Base-by-base conservation (phyloP, 1,140 invertebrate species). In the Drosophila nebulosa region DNA sequence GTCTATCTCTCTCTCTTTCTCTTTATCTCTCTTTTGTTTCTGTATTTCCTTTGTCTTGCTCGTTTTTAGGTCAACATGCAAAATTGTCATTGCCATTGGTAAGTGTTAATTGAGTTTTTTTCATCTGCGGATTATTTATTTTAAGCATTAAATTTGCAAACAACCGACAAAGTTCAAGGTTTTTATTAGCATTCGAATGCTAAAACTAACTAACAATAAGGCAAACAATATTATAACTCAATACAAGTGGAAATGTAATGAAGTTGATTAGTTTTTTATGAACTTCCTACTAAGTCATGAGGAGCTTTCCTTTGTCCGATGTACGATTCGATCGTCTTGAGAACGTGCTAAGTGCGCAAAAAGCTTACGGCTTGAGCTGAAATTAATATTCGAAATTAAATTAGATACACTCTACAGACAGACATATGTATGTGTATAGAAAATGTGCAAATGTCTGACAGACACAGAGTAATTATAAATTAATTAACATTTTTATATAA, bases 21-120 rank as follows among this genome's bases (percentile, higher is more conserved):
- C 7, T 3, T 7, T 46, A 4, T 42, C 16, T 58, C 53, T 64
- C 69, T 73, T 30, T 12, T 64, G 61, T 76, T 65, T 73, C 24
- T 51, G 21, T 24, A 57, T 76, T 65, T 73, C 24, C 42, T 16
- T 24, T 21, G 42, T 30, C 59, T 71, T 10, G 6, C 59, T 57
- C 63, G 30, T 35, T 66, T 61, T 53, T 30, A 58, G 42, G 22
- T 52, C 62, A 46, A 56, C 69, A 72, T 64, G 70, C 56, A 59
- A 69, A 64, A 69, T 76, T 74, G 70, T 74, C 74, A 73, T 76
- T 76, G 74, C 32, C 65, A 74, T 52, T 36, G 60, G 21, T 16
- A 18, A 56, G 24, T 60, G 50, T 66, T 61, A 51, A 71, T 61
- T 71, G 39, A 61, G 27, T 58, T 58, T 58, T 57, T 36, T 12